Conservation (phyloP, 1,140 invertebrate species). For the Hycleus phaleratus region DNA sequence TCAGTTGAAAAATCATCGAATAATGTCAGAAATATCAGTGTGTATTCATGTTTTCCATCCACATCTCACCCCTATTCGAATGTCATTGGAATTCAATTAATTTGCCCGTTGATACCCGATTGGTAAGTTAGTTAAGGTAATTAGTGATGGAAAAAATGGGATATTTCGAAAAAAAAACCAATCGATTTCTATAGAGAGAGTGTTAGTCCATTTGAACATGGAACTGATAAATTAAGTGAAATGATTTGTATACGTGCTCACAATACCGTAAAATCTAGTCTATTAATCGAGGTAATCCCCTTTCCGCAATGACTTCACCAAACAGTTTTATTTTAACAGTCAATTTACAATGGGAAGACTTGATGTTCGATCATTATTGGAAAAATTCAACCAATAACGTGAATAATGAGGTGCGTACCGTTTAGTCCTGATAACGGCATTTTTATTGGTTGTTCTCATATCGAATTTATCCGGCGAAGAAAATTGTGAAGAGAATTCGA, state of each 20-base stretch:
- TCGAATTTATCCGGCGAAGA: not conserved
- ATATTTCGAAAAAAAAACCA: no score
- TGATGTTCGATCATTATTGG: not conserved
- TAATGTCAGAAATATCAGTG: no score
- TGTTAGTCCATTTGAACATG: constrained; percentile 4
- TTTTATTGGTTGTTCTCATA: constrained; percentile 10
- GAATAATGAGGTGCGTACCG: constrained; percentile 17
- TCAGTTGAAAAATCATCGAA: no score
- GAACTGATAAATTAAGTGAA: constrained; percentile 17
- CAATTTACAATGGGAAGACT: constrained; percentile 1
- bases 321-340: constrained; percentile 14
- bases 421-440: constrained; percentile 20
- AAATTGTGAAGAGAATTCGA: not conserved
- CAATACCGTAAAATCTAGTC: constrained; percentile 6
- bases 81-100: no score
- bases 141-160: no score
- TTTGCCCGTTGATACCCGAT: no score
- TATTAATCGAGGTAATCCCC: constrained; percentile 10
- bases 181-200: no score
- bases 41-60: no score
- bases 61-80: no score
- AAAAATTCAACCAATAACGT: constrained; percentile 18
- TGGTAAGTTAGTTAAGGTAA: no score
- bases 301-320: constrained; percentile 10
- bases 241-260: constrained; percentile 14